phyloP scores from a whole-genome alignment of 2,888 invertebrate species.

The Itoplectis maculator region DNA sequence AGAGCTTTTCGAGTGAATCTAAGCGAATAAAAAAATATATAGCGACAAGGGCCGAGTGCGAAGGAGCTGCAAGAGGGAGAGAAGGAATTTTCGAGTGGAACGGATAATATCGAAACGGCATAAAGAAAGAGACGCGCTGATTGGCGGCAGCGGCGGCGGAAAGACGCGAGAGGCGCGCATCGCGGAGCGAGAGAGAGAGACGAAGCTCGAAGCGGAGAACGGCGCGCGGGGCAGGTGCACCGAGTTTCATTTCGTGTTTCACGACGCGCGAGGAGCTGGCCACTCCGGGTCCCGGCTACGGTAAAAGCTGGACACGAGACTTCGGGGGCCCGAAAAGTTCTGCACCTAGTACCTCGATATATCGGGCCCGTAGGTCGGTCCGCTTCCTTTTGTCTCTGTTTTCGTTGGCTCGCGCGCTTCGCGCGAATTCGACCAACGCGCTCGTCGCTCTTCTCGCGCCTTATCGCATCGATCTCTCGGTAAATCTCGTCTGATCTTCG shows the following conservation, averaged over 20 bases:
- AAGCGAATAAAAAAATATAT: constrained; percentile 30
- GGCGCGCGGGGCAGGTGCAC: constrained; percentile 70
- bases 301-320: constrained; percentile 44
- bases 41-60: constrained; percentile 7
- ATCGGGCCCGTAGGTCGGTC: neutral
- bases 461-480: constrained; percentile 43
- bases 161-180: constrained; percentile 54
- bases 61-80: constrained; percentile 33
- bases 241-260: constrained; percentile 80
- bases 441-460: constrained; percentile 23
- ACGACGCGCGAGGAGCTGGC: constrained; percentile 68
- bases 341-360: constrained; percentile 2
- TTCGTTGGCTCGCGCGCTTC: constrained; percentile 19
- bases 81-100: constrained; percentile 40
- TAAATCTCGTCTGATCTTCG: constrained; percentile 39
- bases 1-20: constrained; percentile 19
- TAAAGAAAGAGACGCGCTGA: constrained; percentile 41
- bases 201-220: constrained; percentile 41
- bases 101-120: constrained; percentile 42
- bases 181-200: constrained; percentile 34
- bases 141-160: constrained; percentile 40
- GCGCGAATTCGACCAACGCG: constrained; percentile 31
- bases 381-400: constrained; percentile 1
- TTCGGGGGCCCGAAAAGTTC: constrained; percentile 40
- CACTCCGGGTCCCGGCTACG: constrained; percentile 25